These are phyloP conservation scores for Lepas anatifera DNA, from an alignment of 2,888 invertebrate species.

Conservation along the genomic window DNA sequence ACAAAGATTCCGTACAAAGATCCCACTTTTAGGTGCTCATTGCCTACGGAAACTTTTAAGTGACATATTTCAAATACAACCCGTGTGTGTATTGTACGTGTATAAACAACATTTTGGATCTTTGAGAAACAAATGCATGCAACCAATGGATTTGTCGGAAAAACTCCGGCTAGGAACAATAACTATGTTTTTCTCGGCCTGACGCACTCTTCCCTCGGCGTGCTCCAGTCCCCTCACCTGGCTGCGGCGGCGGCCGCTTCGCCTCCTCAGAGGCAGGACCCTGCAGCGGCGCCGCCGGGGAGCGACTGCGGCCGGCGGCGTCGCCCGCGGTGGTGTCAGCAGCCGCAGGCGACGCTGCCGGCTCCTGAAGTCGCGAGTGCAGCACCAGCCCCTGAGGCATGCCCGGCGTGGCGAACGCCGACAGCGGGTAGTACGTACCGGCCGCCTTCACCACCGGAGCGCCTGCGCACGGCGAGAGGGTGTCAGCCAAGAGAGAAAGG, in stretches of 20 bases:
- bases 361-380: not conserved
- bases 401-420: slow-evolving; percentile 37
- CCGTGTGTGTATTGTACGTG: too few species aligned
- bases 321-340: slow-evolving; percentile 21
- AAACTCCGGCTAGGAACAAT: too few species aligned
- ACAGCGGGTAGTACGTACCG: slow-evolving; percentile 81
- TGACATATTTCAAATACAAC: too few species aligned
- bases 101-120: too few species aligned
- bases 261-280: not conserved
- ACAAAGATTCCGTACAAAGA: too few species aligned
- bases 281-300: slow-evolving; percentile 21
- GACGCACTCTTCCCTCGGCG: not conserved
- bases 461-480: too few species aligned
- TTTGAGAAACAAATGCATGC: too few species aligned
- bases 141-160: too few species aligned
- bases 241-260: not conserved
- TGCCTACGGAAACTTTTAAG: too few species aligned
- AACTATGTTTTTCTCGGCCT: too few species aligned
- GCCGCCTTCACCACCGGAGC: slow-evolving; percentile 76
- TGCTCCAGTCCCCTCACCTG: not conserved
- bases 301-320: slow-evolving; percentile 20
- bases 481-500: too few species aligned
- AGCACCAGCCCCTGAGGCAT: slow-evolving; percentile 21
- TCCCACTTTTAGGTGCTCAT: too few species aligned
- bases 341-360: slow-evolving; percentile 21